These are phyloP conservation scores for Meta bourneti DNA, from an alignment of 2,888 invertebrate species.

Conservation along the genomic window DNA sequence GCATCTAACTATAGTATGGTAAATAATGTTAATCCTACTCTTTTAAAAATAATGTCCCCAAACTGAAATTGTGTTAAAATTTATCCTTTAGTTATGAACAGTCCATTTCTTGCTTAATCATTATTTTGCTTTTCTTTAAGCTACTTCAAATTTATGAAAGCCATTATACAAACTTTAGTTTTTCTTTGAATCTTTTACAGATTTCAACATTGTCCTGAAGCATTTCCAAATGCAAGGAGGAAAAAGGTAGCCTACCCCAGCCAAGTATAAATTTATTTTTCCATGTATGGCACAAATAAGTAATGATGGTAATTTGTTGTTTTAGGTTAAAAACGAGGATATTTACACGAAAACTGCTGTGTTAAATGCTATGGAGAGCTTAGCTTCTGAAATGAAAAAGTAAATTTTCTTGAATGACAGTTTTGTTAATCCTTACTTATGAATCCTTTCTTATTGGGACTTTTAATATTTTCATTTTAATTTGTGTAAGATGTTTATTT, in stretches of 20 bases:
- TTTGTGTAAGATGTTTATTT: too few species aligned
- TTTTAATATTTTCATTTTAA: background rate
- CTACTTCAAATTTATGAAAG: too few species aligned
- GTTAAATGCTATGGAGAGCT: conserved; percentile 83
- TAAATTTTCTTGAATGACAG: conserved; percentile 3
- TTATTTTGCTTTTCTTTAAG: too few species aligned
- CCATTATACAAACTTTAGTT: too few species aligned
- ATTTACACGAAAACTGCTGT: conserved; percentile 86
- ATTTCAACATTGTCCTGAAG: conserved; percentile 81
- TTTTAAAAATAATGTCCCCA: too few species aligned
- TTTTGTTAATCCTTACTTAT: background rate
- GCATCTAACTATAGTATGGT: too few species aligned
- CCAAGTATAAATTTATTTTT: conserved; percentile 77
- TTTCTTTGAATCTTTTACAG: conserved; percentile 2
- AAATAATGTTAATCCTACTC: too few species aligned
- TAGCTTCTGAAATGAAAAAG: conserved; percentile 80
- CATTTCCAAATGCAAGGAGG: conserved; percentile 81
- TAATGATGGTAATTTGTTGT: background rate
- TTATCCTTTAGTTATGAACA: too few species aligned
- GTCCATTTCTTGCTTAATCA: too few species aligned
- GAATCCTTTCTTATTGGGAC: background rate
- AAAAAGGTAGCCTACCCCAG: conserved; percentile 75
- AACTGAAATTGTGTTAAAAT: too few species aligned
- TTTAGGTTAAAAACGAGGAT: conserved; percentile 81
- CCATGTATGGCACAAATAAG: background rate